phyloP scores from a whole-genome alignment of 2,797 vertebrate genomes.

The Hippocampus kuda region DNA sequence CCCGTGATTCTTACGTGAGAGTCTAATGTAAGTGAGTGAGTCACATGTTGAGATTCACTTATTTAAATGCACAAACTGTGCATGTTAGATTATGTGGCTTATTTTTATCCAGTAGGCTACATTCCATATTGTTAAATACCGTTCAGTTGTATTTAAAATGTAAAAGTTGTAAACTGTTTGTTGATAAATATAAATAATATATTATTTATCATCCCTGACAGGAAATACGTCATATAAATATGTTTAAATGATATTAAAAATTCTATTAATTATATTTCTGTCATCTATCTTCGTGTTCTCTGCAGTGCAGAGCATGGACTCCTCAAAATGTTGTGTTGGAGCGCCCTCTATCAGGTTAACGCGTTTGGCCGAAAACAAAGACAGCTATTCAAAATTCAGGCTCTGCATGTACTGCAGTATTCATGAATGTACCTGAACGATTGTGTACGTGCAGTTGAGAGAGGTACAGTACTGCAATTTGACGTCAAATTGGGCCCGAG shows the following conservation, averaged over 20 bases:
- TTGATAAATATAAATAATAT: too few species aligned
- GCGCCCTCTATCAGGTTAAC: slow-evolving; percentile 41
- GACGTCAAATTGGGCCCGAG: not conserved
- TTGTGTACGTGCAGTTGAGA: not conserved
- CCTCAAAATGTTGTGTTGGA: slow-evolving; percentile 30
- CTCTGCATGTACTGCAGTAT: not conserved
- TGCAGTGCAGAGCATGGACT: not conserved
- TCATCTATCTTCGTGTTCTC: not conserved
- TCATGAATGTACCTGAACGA: not conserved
- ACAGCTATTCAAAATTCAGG: not conserved
- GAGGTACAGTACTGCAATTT: not conserved
- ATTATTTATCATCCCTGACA: not conserved
- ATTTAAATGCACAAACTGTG: too few species aligned
- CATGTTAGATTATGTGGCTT: too few species aligned
- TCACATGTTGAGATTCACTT: too few species aligned
- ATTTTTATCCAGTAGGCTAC: too few species aligned
- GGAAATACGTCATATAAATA: not conserved
- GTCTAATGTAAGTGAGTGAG: too few species aligned
- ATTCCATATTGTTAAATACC: too few species aligned
- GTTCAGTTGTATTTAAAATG: too few species aligned
- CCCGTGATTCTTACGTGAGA: not conserved
- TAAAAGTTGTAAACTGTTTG: too few species aligned
- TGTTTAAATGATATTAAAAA: not conserved
- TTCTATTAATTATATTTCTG: too few species aligned
- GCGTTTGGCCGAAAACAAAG: slow-evolving; percentile 2